Base-by-base conservation (phyloP, 2,797 vertebrate species). In the Syndactyla subalaris region DNA sequence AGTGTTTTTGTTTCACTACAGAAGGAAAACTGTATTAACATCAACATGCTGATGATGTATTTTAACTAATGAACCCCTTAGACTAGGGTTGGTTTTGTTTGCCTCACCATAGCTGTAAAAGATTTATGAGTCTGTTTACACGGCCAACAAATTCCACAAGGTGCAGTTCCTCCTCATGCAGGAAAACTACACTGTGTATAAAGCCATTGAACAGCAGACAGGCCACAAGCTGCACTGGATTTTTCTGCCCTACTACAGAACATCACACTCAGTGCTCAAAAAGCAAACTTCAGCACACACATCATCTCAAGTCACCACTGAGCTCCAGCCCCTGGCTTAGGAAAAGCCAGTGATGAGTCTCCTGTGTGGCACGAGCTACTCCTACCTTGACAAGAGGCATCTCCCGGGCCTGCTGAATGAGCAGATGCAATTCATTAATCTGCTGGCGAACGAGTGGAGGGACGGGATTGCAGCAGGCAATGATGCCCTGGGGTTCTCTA, bases 381-480 rank as follows among this genome's bases (percentile, higher is more conserved):
- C 97, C 95, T 95, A 99, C 99, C 99, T 99, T 99, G 61, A 99
- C 98, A 54, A 99, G 98, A 23, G 99, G 99, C 97, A 98, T 99
- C 91, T 99, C 99, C 89, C 99, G 98, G 27, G 98, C 99, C 93
- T 99, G 98, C 94, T 98, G 98, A 91, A 99, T 95, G 14, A 99
- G 95, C 89, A 98, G 98, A 88, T 99, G 99, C 81, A 99, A 98
- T 92, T 99, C 99, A 62, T 99, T 99, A 92, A 99, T 96, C 97
- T 99, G 99, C 96, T 99, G 99, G 66, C 99, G 98, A 76, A 99
- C 98, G 22, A 99, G 97, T 1, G 99, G 99, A 1, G 99, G 99
- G 2, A 99, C 97, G 0, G 99, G 99, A 97, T 98, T 99, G 95
- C 99, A 99, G 97, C 99, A 99, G 36, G 99, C 99, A 72, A 99